Base-by-base conservation (phyloP, 2,797 vertebrate species). In the Sphenodon punctatus region DNA sequence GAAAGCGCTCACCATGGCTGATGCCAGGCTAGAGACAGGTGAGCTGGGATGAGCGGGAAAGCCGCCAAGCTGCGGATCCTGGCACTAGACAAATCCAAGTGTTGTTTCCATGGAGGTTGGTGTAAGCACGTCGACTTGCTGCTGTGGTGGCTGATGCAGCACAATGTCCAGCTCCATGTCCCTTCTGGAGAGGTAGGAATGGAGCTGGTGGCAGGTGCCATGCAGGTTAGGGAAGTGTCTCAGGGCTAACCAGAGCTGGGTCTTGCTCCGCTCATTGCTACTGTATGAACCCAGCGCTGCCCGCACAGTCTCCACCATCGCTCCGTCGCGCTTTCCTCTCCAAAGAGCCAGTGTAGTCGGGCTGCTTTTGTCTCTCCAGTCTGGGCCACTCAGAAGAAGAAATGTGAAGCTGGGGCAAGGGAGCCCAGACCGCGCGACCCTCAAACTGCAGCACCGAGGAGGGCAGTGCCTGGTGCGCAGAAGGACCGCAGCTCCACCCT, bases 331-430 rank as follows among this genome's bases (percentile, higher is more conserved):
- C n/a, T n/a, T n/a, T n/a, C n/a, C n/a, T n/a, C n/a, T n/a, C n/a
- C n/a, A n/a, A n/a, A n/a, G n/a, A n/a, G n/a, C n/a, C n/a, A n/a
- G n/a, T n/a, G n/a, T n/a, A n/a, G n/a, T n/a, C n/a, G n/a, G n/a
- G n/a, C n/a, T n/a, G n/a, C n/a, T n/a, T n/a, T n/a, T 43, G 32
- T 2, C 6, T 23, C 20, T 53, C 10, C 1, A 9, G 10, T 1
- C 42, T 34, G 19, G 39, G 27, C 0, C 25, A 15, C 6, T 67
- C 4, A 4, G 39, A 5, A 56, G 63, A 6, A 20, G 63, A 2
- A 51, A 1, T n/a, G 19, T 3, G 0, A 0, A 3, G 34, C n/a
- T 32, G 45, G 8, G 7, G 25, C 25, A 45, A 36, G 30, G 10
- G 23, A 7, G 5, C 10, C 22, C 0, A 2, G 10, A 2, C 25